Evolutionary conservation across 2,888 invertebrate species (phyloP).

Genomic region (Rhabditophanes sp.): DNA sequence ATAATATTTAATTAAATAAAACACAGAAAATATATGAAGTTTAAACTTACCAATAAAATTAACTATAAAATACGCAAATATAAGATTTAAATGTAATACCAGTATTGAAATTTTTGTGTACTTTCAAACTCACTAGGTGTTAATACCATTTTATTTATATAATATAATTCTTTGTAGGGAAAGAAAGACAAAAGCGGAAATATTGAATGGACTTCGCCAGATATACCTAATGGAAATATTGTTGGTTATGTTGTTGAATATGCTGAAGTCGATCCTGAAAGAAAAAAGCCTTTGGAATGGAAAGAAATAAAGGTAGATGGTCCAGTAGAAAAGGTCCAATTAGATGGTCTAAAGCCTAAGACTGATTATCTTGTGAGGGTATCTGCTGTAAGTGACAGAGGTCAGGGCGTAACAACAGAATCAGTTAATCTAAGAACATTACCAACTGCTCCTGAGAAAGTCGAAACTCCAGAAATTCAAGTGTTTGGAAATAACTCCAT

Average conservation of each 20-base stretch:
- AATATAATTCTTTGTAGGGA: no score
- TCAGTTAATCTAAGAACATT: conserved; percentile 27
- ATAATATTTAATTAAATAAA: no score
- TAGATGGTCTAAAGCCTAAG: conserved; percentile 31
- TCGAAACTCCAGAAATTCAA: conserved; percentile 7
- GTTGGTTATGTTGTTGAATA: conserved; percentile 31
- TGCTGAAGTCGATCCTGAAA: conserved; percentile 12
- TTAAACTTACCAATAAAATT: no score
- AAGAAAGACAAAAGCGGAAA: conserved; percentile 29
- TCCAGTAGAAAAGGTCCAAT: conserved; percentile 23
- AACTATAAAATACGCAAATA: no score
- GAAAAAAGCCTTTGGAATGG: conserved; percentile 30
- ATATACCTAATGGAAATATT: conserved; percentile 38
- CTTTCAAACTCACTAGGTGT: no score
- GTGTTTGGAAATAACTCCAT: no score
- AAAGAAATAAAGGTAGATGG: conserved; percentile 21
- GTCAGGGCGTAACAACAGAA: conserved; percentile 36
- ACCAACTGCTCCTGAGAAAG: conserved; percentile 21
- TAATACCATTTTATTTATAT: no score
- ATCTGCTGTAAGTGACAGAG: conserved; percentile 39
- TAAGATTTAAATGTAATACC: no score
- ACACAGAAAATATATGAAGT: no score
- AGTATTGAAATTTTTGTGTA: no score
- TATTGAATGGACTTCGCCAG: conserved; percentile 42
- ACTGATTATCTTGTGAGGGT: conserved; percentile 31